These are phyloP conservation scores for Tachystola acroxantha DNA, from an alignment of 2,888 invertebrate species.

Conservation along the genomic window DNA sequence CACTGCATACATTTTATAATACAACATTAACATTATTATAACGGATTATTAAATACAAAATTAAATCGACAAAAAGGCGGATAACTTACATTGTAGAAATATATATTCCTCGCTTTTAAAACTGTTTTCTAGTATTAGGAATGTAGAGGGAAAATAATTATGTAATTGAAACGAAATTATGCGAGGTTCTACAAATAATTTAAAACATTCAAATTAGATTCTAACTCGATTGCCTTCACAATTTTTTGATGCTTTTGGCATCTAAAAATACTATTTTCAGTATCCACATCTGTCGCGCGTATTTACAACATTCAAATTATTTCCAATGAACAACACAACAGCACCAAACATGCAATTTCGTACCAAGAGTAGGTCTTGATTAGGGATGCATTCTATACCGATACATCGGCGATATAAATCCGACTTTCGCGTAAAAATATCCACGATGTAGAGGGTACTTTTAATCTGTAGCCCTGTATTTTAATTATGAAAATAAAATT, in stretches of 20 bases:
- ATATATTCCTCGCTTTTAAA: background rate
- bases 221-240: background rate
- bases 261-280: constrained; percentile 8
- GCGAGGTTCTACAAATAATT: background rate
- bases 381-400: too few relatives aligned
- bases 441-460: too few relatives aligned
- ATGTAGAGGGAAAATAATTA: constrained; percentile 4
- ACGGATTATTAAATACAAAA: constrained; percentile 1
- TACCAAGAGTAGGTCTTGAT: background rate
- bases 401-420: too few relatives aligned
- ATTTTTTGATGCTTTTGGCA: background rate
- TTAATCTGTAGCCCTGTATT: too few relatives aligned
- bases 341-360: constrained; percentile 9
- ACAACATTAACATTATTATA: constrained; percentile 2
- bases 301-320: background rate
- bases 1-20: constrained; percentile 18
- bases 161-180: background rate
- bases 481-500: too few relatives aligned
- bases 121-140: background rate
- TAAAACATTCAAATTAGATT: background rate
- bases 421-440: too few relatives aligned
- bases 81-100: background rate
- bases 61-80: constrained; percentile 4
- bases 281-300: background rate
- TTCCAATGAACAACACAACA: background rate